phyloP scores from a whole-genome alignment of 2,113 vertebrate genomes.

The Xyrauchen texanus region DNA sequence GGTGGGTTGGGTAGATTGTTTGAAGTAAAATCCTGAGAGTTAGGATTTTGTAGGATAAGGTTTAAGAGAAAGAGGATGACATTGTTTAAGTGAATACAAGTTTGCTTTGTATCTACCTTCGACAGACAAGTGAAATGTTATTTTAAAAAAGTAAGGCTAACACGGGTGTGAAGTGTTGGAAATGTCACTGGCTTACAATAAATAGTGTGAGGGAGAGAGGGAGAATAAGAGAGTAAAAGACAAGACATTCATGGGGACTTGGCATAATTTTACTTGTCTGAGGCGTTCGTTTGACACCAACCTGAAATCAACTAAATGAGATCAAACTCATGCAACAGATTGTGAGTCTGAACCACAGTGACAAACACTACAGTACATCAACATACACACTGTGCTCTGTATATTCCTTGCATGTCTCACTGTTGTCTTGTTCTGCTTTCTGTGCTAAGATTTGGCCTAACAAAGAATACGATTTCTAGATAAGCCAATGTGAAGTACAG shows the following conservation, averaged over 20 bases:
- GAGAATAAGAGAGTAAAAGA: neutral
- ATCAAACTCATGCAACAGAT: neutral
- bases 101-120: no score
- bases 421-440: neutral
- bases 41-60: no score
- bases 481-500: neutral
- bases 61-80: neutral
- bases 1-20: no score
- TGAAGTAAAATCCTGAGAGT: no score
- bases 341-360: neutral
- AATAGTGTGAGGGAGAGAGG: neutral
- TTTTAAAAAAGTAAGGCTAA: neutral
- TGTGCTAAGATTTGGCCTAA: neutral
- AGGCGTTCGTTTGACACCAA: neutral
- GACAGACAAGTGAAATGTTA: neutral
- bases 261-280: neutral
- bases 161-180: neutral
- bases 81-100: neutral
- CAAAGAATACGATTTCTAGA: neutral
- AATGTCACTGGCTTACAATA: neutral
- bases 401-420: neutral
- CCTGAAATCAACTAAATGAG: neutral
- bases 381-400: neutral
- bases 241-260: neutral
- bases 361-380: neutral